Base-by-base conservation (phyloP, 2,113 vertebrate species). In the Gasterosteus aculeatus region DNA sequence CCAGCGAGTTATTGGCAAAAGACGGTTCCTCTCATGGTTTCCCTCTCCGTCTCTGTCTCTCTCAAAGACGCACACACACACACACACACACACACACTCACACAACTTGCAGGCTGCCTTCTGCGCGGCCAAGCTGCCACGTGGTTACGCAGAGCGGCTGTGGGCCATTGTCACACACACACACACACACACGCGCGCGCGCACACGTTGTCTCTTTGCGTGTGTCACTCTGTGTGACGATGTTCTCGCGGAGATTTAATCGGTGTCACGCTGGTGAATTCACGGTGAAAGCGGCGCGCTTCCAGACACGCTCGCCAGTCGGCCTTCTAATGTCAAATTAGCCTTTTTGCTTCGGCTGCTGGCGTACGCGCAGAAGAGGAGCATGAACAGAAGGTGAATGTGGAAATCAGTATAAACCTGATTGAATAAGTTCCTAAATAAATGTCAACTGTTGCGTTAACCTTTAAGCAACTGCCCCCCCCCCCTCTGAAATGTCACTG, bases 281-380 rank as follows among this genome's bases (percentile, higher is more conserved):
- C 41, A 41, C 54, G 75, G 86, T 89, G 66, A 90, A 89, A 85
- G 86, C 63, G 19, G 75, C 4, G 61, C 3, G 3, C 66, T 54
- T 76, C 69, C 72, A 70, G 66, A 81, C 56, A 56, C 14, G 66
- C 29, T 29, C 44, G 72, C 74, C 29, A 3, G 53, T 3, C 75
- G 44, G 39, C 56, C 51, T 77, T 44, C 15, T 47, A 10, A 75
- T 69, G 75, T 35, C 69, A 81, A 58, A 67, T 69, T 83, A 64
- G 69, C 54, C 49, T 42, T 65, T 71, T 65, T 71, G 33, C 76
- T 69, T 29, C 68, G 47, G 60, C 58, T 49, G 39, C 84, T 58
- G n/a, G 15, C 35, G 19, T 57, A 29, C 61, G 75, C 69, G 63
- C 58, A 15, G 72, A 69, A 60, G 16, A 51, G 57, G 5, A 41